Percentiles rank a stretch among this genome's conserved stretches.
Conservation (phyloP, 2,113 vertebrate species). For the Notechis scutatus region DNA sequence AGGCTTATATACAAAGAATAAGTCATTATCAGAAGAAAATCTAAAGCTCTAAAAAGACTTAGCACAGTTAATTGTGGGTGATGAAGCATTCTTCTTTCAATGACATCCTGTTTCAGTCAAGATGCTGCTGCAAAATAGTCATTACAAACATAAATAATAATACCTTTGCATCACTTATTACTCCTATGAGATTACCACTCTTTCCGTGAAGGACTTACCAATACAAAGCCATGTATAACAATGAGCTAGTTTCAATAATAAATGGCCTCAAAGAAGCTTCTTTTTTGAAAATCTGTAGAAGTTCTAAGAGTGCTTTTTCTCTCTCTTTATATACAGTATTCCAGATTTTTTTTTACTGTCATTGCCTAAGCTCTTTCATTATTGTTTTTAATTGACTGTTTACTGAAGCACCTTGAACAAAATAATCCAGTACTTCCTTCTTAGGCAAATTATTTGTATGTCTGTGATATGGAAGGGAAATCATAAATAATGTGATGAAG, state of each 20-base stretch:
- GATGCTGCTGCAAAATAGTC: background rate
- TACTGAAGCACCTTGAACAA: background rate
- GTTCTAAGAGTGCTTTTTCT: background rate
- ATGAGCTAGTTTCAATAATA: background rate
- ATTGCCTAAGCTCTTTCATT: background rate
- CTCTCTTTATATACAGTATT: background rate
- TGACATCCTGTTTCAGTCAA: background rate
- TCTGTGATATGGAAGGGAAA: background rate
- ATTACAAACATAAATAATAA: background rate
- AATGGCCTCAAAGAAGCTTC: background rate
- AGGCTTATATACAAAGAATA: background rate
- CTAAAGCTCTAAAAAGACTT: background rate
- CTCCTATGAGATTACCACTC: background rate
- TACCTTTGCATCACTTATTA: background rate
- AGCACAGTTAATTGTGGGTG: background rate
- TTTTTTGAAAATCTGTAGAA: background rate
- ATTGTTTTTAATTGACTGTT: slow-evolving; percentile 1
- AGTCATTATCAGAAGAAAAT: background rate
- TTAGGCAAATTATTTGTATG: background rate
- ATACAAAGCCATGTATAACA: background rate
- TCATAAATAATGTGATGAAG: background rate
- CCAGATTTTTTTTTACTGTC: background rate
- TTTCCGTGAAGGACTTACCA: background rate
- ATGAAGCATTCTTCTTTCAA: background rate
- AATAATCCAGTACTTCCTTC: background rate